A percentile compares a stretch with the other conserved stretches of the same genome.
These are phyloP conservation scores for Heliocidaris erythrogramma DNA, from an alignment of 35 echinoderm and acorn worm genomes.

Conservation along the genomic window DNA sequence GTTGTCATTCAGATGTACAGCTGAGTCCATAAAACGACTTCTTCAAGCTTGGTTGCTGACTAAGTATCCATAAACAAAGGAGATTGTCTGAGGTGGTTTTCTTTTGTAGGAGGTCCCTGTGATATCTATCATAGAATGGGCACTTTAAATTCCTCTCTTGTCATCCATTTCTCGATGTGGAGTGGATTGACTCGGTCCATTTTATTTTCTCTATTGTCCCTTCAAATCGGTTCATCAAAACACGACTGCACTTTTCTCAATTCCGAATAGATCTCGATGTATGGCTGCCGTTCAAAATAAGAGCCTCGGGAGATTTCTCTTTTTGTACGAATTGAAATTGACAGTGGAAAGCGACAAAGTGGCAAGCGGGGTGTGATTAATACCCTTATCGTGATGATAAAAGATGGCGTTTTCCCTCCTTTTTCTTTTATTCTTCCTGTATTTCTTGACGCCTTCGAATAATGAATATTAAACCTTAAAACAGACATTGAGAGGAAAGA, in stretches of 20 bases:
- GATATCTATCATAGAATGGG: not conserved
- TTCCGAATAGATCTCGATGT: not conserved
- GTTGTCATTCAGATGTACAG: not conserved
- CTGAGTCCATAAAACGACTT: not conserved
- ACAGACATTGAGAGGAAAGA: not conserved
- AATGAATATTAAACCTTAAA: not conserved
- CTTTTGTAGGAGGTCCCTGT: not conserved
- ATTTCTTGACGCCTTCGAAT: not conserved
- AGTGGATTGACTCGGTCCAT: too few relatives aligned
- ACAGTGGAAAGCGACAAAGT: slow-evolving; percentile 15
- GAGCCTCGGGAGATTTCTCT: not conserved
- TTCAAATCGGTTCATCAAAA: slow-evolving; percentile 1
- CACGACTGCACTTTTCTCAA: not conserved
- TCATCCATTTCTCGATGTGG: not conserved
- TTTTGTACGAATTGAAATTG: not conserved
- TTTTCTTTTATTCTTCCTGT: not conserved
- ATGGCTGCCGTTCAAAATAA: not conserved
- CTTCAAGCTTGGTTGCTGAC: not conserved
- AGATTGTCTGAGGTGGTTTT: not conserved
- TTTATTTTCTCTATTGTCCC: not conserved
- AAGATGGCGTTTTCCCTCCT: not conserved
- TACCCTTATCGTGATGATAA: not conserved
- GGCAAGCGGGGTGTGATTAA: slow-evolving; percentile 1
- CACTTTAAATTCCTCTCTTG: not conserved
- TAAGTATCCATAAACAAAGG: too few relatives aligned